phyloP scores from a whole-genome alignment of 2,113 vertebrate species.

The Cyanocitta stelleri region DNA sequence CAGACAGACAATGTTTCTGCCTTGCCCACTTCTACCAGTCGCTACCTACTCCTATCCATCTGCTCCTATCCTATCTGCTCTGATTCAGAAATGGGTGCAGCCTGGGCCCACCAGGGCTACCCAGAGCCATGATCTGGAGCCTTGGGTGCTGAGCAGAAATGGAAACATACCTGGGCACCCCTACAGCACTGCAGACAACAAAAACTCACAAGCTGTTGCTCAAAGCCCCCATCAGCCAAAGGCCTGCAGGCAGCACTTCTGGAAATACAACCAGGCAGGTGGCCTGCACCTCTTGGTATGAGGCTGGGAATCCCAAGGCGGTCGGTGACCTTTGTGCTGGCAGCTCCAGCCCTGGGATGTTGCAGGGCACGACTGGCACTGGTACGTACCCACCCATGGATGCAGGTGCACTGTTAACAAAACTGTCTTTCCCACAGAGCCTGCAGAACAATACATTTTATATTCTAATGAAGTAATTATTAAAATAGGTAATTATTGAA shows the following conservation, averaged over 20 bases:
- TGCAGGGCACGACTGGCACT: accelerated
- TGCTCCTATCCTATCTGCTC: neutral
- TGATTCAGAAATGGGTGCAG: accelerated
- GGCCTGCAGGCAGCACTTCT: neutral
- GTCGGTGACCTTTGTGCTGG: neutral
- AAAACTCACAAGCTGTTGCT: neutral
- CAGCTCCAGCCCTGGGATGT: neutral
- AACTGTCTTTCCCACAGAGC: slow-evolving; percentile 44
- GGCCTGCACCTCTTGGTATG: neutral
- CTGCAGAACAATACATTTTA: slow-evolving; percentile 68
- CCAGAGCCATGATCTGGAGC: neutral
- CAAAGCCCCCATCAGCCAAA: neutral
- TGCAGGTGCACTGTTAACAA: slow-evolving; percentile 34
- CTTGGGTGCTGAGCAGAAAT: accelerated
- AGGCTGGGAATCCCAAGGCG: neutral
- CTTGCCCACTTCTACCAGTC: neutral
- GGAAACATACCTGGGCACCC: neutral
- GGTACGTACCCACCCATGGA: neutral
- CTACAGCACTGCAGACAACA: neutral
- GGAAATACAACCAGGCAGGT: neutral
- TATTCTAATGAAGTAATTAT: slow-evolving; percentile 83
- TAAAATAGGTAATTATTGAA: slow-evolving; percentile 85
- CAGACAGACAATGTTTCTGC: accelerated
- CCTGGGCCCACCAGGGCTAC: neutral
- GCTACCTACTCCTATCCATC: too few relatives aligned